Evolutionary conservation across 1,140 invertebrate genomes (phyloP).

Genomic region (Apis cerana): DNA sequence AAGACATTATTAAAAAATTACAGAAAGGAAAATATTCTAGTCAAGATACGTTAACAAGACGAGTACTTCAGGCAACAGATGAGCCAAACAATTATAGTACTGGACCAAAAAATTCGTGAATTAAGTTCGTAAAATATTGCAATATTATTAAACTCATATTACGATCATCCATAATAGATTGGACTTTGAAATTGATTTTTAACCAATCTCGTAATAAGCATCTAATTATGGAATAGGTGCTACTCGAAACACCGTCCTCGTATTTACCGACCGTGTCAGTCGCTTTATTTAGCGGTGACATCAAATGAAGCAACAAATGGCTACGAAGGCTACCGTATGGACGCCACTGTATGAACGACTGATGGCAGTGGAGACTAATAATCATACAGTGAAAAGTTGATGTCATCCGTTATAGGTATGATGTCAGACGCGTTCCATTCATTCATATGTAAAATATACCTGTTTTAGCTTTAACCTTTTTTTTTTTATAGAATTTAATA

Average conservation of each 20-base stretch:
- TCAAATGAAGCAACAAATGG: slow-evolving; percentile 71
- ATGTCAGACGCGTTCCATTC: slow-evolving; percentile 64
- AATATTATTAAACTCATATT: background rate
- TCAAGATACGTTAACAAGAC: slow-evolving; percentile 73
- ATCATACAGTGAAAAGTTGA: slow-evolving; percentile 54
- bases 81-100: background rate
- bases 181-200: slow-evolving; percentile 28
- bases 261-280: slow-evolving; percentile 65
- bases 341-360: slow-evolving; percentile 32
- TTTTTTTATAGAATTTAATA: slow-evolving; percentile 19
- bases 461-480: background rate
- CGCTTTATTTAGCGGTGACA: slow-evolving; percentile 72
- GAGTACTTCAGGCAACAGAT: too few relatives aligned
- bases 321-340: slow-evolving; percentile 60
- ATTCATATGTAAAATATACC: slow-evolving; percentile 57
- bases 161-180: slow-evolving; percentile 8
- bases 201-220: slow-evolving; percentile 35
- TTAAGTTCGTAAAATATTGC: background rate
- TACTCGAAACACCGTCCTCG: slow-evolving; percentile 24
- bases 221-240: slow-evolving; percentile 47
- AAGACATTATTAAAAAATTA: slow-evolving; percentile 77
- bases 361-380: slow-evolving; percentile 37
- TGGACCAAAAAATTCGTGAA: background rate
- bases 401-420: slow-evolving; percentile 65
- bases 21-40: slow-evolving; percentile 75